phyloP scores from a whole-genome alignment of 2,113 vertebrate species.

The Semnornis frantzii region DNA sequence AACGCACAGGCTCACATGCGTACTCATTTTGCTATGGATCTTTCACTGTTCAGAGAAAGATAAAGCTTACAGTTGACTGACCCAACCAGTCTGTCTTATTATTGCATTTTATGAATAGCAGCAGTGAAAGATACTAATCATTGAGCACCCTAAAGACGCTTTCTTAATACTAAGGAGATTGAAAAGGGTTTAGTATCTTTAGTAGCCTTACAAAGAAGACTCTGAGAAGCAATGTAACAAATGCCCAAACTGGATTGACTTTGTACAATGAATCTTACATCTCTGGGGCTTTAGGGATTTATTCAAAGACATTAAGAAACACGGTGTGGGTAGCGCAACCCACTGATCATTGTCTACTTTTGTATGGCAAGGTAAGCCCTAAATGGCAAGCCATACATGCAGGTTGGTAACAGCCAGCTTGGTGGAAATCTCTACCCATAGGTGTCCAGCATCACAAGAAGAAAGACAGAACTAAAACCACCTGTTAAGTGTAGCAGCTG shows the following conservation, averaged over 20 bases:
- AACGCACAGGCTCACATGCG: background rate
- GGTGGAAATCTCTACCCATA: background rate
- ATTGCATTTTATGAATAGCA: background rate
- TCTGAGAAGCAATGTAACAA: slow-evolving; percentile 26
- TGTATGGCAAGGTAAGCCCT: background rate
- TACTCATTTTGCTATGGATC: background rate
- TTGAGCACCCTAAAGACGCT: background rate
- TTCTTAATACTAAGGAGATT: slow-evolving; percentile 47
- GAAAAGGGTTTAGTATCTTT: slow-evolving; percentile 28
- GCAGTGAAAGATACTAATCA: background rate
- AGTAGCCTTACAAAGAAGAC: slow-evolving; percentile 43
- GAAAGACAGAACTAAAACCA: background rate
- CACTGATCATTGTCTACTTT: background rate
- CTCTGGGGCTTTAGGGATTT: background rate
- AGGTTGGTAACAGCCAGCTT: background rate
- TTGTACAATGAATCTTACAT: background rate
- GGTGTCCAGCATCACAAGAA: background rate
- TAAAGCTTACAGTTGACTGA: background rate
- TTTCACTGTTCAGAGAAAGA: background rate
- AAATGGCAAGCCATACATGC: background rate
- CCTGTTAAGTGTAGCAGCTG: background rate
- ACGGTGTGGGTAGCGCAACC: background rate
- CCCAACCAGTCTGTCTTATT: background rate
- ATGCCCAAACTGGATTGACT: slow-evolving; percentile 18
- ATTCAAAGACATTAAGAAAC: background rate